Percentiles rank a stretch among this genome's conserved stretches.
phyloP scores from a whole-genome alignment of 1,140 invertebrate genomes.

The Heliconius congener region DNA sequence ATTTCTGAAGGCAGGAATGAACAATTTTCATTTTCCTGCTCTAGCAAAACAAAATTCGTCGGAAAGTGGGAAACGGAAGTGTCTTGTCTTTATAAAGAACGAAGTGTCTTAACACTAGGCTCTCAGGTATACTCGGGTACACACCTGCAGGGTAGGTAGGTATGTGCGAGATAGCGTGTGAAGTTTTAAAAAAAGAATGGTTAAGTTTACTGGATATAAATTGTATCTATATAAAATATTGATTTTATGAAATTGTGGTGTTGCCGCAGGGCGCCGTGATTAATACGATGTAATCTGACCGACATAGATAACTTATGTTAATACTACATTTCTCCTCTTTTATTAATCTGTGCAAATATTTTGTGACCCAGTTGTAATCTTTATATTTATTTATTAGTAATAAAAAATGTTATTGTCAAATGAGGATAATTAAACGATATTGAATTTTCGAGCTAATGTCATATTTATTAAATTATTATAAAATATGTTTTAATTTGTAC shows the following conservation, averaged over 20 bases:
- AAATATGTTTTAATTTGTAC: no score
- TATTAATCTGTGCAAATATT: background rate
- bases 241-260: constrained; percentile 8
- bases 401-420: no score
- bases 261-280: background rate
- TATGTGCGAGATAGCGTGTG: background rate
- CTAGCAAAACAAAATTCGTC: background rate
- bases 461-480: no score
- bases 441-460: no score
- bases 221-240: background rate
- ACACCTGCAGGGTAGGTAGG: background rate
- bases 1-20: background rate
- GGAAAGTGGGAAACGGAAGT: background rate
- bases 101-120: background rate
- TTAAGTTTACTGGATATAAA: no score
- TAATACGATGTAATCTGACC: constrained; percentile 15
- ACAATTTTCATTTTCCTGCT: background rate
- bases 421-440: no score
- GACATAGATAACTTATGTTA: constrained; percentile 19
- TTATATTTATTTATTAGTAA: background rate
- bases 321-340: background rate
- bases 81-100: background rate
- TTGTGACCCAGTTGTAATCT: background rate
- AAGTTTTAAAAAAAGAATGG: background rate
- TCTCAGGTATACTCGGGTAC: background rate